Conservation (phyloP, 1,140 invertebrate species). For the Scaptomyza hsui region DNA sequence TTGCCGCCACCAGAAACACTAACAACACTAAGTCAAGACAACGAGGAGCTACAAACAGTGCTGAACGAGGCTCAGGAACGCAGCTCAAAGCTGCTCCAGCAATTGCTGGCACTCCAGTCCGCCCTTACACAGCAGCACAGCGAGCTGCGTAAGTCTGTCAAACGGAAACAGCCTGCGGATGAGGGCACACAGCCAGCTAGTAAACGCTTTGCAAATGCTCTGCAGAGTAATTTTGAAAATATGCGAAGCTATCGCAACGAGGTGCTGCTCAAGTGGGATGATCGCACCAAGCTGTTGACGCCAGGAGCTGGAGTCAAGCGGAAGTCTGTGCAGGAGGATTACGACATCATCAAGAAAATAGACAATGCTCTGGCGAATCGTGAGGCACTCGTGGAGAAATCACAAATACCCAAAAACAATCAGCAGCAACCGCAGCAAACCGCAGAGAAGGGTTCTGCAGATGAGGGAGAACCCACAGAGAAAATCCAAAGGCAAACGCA, state of each 20-base stretch:
- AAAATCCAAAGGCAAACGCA: slow-evolving; percentile 87
- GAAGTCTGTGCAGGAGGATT: slow-evolving; percentile 88
- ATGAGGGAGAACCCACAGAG: slow-evolving; percentile 63
- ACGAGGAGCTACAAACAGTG: slow-evolving; percentile 85
- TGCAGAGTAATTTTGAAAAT: slow-evolving; percentile 87
- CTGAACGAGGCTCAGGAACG: slow-evolving; percentile 85
- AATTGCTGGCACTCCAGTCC: slow-evolving; percentile 87
- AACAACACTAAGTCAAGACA: slow-evolving; percentile 84
- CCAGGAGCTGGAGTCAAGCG: slow-evolving; percentile 87
- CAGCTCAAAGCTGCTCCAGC: slow-evolving; percentile 87
- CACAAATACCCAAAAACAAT: slow-evolving; percentile 91
- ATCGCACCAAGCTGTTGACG: slow-evolving; percentile 91
- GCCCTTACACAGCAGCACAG: slow-evolving; percentile 65
- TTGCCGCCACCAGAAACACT: slow-evolving; percentile 88
- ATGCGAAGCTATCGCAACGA: slow-evolving; percentile 90
- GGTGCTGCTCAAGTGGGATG: slow-evolving; percentile 95
- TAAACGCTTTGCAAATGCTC: slow-evolving; percentile 87
- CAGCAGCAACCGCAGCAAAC: slow-evolving; percentile 85
- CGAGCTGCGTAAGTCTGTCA: slow-evolving; percentile 73
- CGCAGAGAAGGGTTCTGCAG: slow-evolving; percentile 32
- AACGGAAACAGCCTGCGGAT: slow-evolving; percentile 84
- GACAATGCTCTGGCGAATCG: slow-evolving; percentile 92
- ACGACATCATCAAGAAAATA: slow-evolving; percentile 93
- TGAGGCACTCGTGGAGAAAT: slow-evolving; percentile 90
- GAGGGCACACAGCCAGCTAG: slow-evolving; percentile 54